phyloP scores from a whole-genome alignment of 2,113 vertebrate species.

The Spheniscus mendiculus region DNA sequence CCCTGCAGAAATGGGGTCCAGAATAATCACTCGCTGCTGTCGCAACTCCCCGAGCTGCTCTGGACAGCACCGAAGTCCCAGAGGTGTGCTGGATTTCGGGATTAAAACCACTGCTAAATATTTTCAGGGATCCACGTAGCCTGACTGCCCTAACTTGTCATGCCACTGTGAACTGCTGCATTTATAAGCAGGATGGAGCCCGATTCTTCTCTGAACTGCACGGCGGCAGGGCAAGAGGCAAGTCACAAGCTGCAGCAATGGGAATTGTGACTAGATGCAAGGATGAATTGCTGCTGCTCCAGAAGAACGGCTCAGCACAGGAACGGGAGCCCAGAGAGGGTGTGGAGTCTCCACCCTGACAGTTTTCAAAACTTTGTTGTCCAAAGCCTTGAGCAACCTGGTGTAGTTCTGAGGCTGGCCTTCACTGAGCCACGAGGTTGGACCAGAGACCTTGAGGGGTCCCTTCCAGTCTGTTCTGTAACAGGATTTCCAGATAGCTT shows the following conservation, averaged over 20 bases:
- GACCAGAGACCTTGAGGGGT: not conserved
- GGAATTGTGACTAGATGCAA: not conserved
- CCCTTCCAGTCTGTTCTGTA: not conserved
- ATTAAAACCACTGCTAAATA: not conserved
- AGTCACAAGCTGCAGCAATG: not conserved
- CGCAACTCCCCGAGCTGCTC: not conserved
- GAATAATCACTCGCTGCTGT: not conserved
- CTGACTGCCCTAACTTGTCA: not conserved
- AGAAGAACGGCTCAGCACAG: not conserved
- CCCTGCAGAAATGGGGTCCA: not conserved
- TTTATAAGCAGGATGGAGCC: not conserved
- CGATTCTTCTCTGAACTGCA: not conserved
- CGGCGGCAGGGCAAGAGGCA: not conserved
- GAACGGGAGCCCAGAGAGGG: not conserved
- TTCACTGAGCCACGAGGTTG: not conserved
- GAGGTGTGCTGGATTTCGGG: not conserved
- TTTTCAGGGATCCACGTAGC: not conserved
- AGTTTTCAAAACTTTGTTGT: not conserved
- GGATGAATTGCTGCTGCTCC: not conserved
- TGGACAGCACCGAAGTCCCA: not conserved
- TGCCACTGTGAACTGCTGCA: not conserved
- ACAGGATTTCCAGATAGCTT: not conserved
- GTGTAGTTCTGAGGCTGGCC: not conserved
- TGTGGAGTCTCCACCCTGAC: not conserved
- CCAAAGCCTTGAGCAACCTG: not conserved